These are phyloP conservation scores for Rhabditoides inermis DNA, from an alignment of 2,888 invertebrate species.

Conservation along the genomic window DNA sequence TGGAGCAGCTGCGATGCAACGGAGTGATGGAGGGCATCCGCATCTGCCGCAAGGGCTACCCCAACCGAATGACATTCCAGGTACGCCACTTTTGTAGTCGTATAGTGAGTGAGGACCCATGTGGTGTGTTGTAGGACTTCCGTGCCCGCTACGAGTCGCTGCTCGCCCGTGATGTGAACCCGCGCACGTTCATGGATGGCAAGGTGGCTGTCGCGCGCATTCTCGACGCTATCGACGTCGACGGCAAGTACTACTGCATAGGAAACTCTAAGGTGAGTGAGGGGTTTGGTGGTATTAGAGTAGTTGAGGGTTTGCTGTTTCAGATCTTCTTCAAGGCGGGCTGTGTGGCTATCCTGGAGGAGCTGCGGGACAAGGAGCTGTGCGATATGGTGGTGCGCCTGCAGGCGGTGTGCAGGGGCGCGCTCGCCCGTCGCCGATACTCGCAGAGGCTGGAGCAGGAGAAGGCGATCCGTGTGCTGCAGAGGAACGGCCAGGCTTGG, in stretches of 20 bases:
- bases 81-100: neutral
- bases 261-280: constrained; percentile 85
- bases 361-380: constrained; percentile 80
- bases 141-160: constrained; percentile 84
- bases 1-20: constrained; percentile 95
- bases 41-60: constrained; percentile 98
- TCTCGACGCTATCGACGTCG: constrained; percentile 85
- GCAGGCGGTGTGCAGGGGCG: constrained; percentile 88
- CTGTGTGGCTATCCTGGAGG: constrained; percentile 93
- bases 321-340: constrained; percentile 86
- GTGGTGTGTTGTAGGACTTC: constrained; percentile 70
- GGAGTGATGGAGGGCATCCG: constrained; percentile 98
- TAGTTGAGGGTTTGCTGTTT: no score
- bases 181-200: constrained; percentile 98
- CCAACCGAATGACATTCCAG: constrained; percentile 87
- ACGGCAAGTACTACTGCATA: constrained; percentile 87
- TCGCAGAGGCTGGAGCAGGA: constrained; percentile 87
- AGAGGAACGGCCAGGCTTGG: constrained; percentile 95
- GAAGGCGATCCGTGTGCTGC: constrained; percentile 94
- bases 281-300: no score
- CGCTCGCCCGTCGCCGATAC: constrained; percentile 76
- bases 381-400: constrained; percentile 94
- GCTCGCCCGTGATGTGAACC: constrained; percentile 95
- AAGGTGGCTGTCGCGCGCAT: constrained; percentile 86
- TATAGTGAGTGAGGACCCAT: neutral